Conservation (phyloP, 1,140 invertebrate genomes). For the Charaxes varanes region DNA sequence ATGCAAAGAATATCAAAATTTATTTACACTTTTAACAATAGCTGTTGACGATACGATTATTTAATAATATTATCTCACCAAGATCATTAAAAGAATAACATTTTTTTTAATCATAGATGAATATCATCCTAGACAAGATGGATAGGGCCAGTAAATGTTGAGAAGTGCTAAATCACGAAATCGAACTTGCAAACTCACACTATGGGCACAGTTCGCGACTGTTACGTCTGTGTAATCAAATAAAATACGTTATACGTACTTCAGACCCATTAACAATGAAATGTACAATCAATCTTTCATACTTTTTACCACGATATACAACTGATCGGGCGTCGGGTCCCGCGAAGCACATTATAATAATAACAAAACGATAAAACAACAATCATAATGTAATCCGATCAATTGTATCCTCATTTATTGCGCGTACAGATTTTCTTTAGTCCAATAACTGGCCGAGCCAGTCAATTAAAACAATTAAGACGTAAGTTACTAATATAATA, state of each 20-base stretch:
- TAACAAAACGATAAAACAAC: slow-evolving; percentile 12
- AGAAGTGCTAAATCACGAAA: too few species aligned
- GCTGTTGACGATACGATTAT: too few species aligned
- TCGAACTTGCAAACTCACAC: too few species aligned
- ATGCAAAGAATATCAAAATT: too few species aligned
- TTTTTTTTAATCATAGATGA: too few species aligned
- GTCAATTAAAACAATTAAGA: slow-evolving; percentile 23
- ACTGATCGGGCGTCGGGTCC: slow-evolving; percentile 36
- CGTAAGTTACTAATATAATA: slow-evolving; percentile 39
- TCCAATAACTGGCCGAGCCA: slow-evolving; percentile 17
- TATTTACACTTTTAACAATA: too few species aligned
- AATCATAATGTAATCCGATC: slow-evolving; percentile 34
- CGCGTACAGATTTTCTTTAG: slow-evolving; percentile 4
- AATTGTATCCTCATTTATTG: slow-evolving; percentile 32
- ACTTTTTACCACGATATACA: slow-evolving; percentile 31
- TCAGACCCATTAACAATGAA: slow-evolving; percentile 65
- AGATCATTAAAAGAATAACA: too few species aligned
- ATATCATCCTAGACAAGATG: too few species aligned
- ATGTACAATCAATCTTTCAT: slow-evolving; percentile 64
- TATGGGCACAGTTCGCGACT: too few species aligned
- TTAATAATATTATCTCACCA: too few species aligned
- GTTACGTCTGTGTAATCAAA: too few species aligned
- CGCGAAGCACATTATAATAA: slow-evolving; percentile 21
- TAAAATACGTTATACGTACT: slow-evolving; percentile 14
- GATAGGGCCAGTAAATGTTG: too few species aligned